Evolutionary conservation across 2,888 invertebrate species (phyloP).

Genomic region (Melitaea athalia): DNA sequence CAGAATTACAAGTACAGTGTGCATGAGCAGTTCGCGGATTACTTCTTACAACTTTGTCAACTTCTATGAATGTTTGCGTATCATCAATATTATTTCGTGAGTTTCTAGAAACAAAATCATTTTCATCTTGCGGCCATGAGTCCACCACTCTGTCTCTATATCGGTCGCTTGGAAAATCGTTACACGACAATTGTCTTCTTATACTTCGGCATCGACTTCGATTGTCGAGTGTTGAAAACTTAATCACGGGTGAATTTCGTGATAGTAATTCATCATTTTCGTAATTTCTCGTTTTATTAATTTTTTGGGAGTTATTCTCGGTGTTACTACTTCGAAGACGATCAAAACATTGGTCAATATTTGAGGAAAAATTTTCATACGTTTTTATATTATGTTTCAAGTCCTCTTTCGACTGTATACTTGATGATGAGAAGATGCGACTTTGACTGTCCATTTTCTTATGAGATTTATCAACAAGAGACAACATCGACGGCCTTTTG

Average conservation of each 20-base stretch:
- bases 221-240: slow-evolving; percentile 77
- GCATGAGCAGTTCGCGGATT: slow-evolving; percentile 57
- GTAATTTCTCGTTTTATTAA: slow-evolving; percentile 70
- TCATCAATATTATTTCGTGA: slow-evolving; percentile 67
- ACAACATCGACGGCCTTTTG: slow-evolving; percentile 75
- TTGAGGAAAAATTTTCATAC: slow-evolving; percentile 77
- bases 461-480: slow-evolving; percentile 72
- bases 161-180: slow-evolving; percentile 76
- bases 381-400: slow-evolving; percentile 62
- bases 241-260: slow-evolving; percentile 65
- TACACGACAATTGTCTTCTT: slow-evolving; percentile 77
- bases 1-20: slow-evolving; percentile 68
- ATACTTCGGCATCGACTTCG: slow-evolving; percentile 75
- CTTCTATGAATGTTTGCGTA: slow-evolving; percentile 65
- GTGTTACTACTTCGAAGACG: slow-evolving; percentile 63
- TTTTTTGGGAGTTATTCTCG: slow-evolving; percentile 58
- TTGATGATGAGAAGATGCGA: slow-evolving; percentile 69
- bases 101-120: slow-evolving; percentile 61
- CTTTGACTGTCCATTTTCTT: slow-evolving; percentile 73
- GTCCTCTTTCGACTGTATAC: slow-evolving; percentile 68
- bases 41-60: slow-evolving; percentile 63
- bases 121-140: slow-evolving; percentile 65
- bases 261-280: slow-evolving; percentile 66
- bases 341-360: slow-evolving; percentile 78
- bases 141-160: slow-evolving; percentile 66